These are phyloP conservation scores for Fukomys damarensis DNA, from an alignment of 2,113 vertebrate species.

Conservation along the genomic window DNA sequence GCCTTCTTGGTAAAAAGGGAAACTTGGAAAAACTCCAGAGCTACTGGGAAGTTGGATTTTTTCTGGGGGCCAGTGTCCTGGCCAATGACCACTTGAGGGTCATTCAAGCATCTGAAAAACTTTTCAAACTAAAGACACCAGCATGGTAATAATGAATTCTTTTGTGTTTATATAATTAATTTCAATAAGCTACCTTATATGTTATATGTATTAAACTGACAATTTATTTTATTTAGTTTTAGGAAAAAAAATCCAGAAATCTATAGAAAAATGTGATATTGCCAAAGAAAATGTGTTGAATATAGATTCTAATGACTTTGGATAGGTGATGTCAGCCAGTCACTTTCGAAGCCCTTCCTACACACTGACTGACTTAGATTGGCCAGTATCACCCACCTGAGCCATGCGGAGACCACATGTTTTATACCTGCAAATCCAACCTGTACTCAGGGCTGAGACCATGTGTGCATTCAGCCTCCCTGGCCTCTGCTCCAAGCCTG, in stretches of 20 bases:
- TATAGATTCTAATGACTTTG: background rate
- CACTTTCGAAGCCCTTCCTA: background rate
- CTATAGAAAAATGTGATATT: background rate
- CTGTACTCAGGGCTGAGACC: background rate
- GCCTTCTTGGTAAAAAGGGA: conserved; percentile 97
- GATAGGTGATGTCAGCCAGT: background rate
- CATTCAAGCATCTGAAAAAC: conserved; percentile 97
- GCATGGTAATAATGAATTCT: conserved; percentile 90
- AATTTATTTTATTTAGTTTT: background rate
- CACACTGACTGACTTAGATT: background rate
- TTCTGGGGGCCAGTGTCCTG: conserved; percentile 96
- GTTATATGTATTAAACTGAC: background rate
- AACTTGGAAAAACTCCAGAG: conserved; percentile 98
- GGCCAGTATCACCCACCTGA: background rate
- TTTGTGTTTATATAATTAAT: background rate
- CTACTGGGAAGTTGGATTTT: conserved; percentile 99
- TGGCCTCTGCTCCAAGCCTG: background rate
- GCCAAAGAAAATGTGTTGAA: background rate
- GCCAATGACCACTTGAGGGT: conserved; percentile 96
- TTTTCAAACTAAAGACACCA: conserved; percentile 97
- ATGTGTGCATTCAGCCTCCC: background rate
- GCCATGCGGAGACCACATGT: background rate
- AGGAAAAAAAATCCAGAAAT: conserved; percentile 18
- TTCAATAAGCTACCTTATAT: background rate
- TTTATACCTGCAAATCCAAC: background rate